phyloP scores from a whole-genome alignment of 53 echinoderm and acorn worm genomes.

The Echinometra lucunter region DNA sequence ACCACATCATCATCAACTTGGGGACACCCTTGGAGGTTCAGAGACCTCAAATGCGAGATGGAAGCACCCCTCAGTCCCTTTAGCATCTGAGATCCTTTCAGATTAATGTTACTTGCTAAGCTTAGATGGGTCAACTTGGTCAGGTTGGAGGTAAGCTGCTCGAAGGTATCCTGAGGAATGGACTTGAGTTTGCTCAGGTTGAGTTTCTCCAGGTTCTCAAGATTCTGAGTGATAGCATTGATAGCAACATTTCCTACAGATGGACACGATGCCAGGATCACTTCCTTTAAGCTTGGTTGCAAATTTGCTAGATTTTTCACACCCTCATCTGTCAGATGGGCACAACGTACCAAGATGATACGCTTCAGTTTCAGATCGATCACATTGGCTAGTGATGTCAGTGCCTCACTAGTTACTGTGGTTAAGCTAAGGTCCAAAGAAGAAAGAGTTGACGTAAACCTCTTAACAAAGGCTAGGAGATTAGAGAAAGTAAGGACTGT shows the following conservation, averaged over 20 bases:
- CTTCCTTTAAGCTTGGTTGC: slow-evolving; percentile 69
- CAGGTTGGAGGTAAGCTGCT: slow-evolving; percentile 62
- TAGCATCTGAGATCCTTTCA: slow-evolving; percentile 72
- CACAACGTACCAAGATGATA: slow-evolving; percentile 80
- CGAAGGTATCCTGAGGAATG: slow-evolving; percentile 71
- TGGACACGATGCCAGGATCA: slow-evolving; percentile 78
- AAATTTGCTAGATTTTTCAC: slow-evolving; percentile 75
- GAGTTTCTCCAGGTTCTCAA: slow-evolving; percentile 54
- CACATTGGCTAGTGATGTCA: slow-evolving; percentile 77
- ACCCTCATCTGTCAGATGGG: slow-evolving; percentile 81
- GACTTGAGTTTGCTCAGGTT: slow-evolving; percentile 68
- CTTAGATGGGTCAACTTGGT: slow-evolving; percentile 64
- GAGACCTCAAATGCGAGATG: slow-evolving; percentile 60
- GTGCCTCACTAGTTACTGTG: slow-evolving; percentile 77
- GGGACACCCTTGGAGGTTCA: slow-evolving; percentile 85
- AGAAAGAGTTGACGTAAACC: slow-evolving; percentile 54
- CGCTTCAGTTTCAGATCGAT: slow-evolving; percentile 74
- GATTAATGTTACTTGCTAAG: slow-evolving; percentile 56
- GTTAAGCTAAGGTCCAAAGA: slow-evolving; percentile 87
- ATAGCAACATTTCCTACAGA: slow-evolving; percentile 73
- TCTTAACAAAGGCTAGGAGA: slow-evolving; percentile 74
- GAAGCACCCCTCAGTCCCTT: slow-evolving; percentile 69
- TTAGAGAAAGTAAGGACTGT: slow-evolving; percentile 86
- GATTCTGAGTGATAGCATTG: slow-evolving; percentile 73
- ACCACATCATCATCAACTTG: slow-evolving; percentile 85